Percentiles rank a stretch among this genome's conserved stretches.
Evolutionary conservation across 37 sponge, comb jelly and placozoan species (phyloP).

Genomic region (Amphimedon queenslandica): DNA sequence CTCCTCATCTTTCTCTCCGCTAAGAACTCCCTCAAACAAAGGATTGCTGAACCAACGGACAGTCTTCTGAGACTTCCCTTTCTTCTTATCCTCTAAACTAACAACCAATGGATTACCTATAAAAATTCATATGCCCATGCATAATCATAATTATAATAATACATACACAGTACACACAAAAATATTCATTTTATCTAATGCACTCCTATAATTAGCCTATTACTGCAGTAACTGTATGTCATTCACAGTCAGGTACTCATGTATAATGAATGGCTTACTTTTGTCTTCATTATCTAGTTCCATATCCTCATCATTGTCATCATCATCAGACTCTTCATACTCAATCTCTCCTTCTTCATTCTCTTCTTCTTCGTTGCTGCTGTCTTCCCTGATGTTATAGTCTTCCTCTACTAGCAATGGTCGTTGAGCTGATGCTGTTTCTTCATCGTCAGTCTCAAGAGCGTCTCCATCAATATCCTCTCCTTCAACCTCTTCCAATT

Average conservation of each 20-base stretch:
- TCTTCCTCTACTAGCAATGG: slow-evolving; percentile 27
- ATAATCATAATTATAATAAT: slow-evolving; percentile 1
- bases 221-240: too few species aligned
- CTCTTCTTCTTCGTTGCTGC: slow-evolving; percentile 10
- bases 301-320: slow-evolving; percentile 32
- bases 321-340: slow-evolving; percentile 6
- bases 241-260: neutral
- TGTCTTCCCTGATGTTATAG: neutral
- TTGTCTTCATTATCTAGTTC: slow-evolving; percentile 2
- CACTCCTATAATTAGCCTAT: too few species aligned
- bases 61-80: slow-evolving; percentile 17
- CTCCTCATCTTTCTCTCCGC: slow-evolving; percentile 59
- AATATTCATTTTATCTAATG: neutral
- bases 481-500: slow-evolving; percentile 47
- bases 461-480: slow-evolving; percentile 33
- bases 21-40: slow-evolving; percentile 39
- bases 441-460: slow-evolving; percentile 8
- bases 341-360: slow-evolving; percentile 2
- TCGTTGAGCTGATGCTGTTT: neutral
- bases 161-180: neutral
- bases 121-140: neutral
- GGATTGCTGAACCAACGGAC: slow-evolving; percentile 62
- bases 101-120: slow-evolving; percentile 77
- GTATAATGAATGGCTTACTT: neutral
- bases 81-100: slow-evolving; percentile 32